Evolutionary conservation across 2,888 invertebrate genomes (phyloP), one percentile per base, ranked within the genome.

Genomic region (Desoria tigrina): DNA sequence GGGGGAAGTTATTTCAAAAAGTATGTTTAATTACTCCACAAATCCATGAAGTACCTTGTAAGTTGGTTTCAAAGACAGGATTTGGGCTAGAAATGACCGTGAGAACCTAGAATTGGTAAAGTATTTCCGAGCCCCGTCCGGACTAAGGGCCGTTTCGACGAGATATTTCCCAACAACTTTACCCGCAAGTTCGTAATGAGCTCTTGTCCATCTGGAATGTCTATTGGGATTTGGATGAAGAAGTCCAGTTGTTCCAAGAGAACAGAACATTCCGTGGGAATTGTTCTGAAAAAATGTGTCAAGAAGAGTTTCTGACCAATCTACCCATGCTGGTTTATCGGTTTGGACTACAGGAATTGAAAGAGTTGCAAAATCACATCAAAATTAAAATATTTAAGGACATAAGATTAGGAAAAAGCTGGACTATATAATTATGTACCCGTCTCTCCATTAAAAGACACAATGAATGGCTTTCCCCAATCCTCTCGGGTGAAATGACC

Each of bases 151-250:
- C 63, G 92, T 92, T 83, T 96, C 95, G 80, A 94, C 94, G 76
- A 96, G 82, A 81, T 94, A 94, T 83, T 96, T 96, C 66, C 94
- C 96, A 39, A 95, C 92, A 76, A 96, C 85, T 81, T 90, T 90
- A 60, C 96, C 95, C 28, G 95, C 94, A 78, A 92, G 90, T 82
- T 95, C 94, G 80, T 89, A 94, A 81, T 94, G 90, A 77, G 93
- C 91, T 66, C 93, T 79, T 82, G 92, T 92, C 71, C 70, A 75
- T 27, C 39, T 51, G 6, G 54, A 18, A 9, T 92, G 83, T 77
- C 86, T 56, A 26, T 49, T 51, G 1, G 87, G 87, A 81, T 92
- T 93, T 2, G 94, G 95, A 82, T 94, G 94, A 27, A 94, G 94
- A 70, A 94, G 83, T 79, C 94, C 90, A 69, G 90, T 87, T 73